phyloP scores from a whole-genome alignment of 1,140 invertebrate genomes.

The Drosophila tristis region DNA sequence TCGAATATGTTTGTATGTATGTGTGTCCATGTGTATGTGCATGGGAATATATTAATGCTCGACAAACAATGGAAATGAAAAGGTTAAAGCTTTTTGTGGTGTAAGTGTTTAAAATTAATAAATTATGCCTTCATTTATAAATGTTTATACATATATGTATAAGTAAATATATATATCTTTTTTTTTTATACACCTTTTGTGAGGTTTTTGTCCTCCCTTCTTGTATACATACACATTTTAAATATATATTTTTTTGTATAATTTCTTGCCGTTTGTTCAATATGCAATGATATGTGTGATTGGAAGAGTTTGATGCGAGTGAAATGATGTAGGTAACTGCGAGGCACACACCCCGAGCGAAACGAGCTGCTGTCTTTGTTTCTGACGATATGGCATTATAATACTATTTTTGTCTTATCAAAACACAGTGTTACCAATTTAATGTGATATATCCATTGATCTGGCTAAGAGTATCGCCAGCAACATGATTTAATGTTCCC shows the following conservation, averaged over 20 bases:
- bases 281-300: constrained; percentile 74
- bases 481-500: constrained; percentile 5
- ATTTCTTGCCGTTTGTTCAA: constrained; percentile 46
- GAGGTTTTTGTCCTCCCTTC: constrained; percentile 4
- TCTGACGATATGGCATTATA: constrained; percentile 7
- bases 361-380: constrained; percentile 4
- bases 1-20: constrained; percentile 16
- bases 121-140: constrained; percentile 44
- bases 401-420: constrained; percentile 37
- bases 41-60: constrained; percentile 37
- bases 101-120: constrained; percentile 47
- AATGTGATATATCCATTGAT: constrained; percentile 2
- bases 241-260: constrained; percentile 61
- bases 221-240: constrained; percentile 52
- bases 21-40: constrained; percentile 51
- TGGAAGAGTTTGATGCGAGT: constrained; percentile 66
- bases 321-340: constrained; percentile 54
- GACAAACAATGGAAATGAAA: constrained; percentile 39
- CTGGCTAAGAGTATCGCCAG: neutral
- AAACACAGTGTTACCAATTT: constrained; percentile 42
- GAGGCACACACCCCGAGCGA: constrained; percentile 6
- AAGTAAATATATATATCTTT: constrained; percentile 26
- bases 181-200: constrained; percentile 30
- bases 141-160: constrained; percentile 39
- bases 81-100: constrained; percentile 46